Conservation (phyloP, 2,113 vertebrate species). For the Hypomesus transpacificus region DNA sequence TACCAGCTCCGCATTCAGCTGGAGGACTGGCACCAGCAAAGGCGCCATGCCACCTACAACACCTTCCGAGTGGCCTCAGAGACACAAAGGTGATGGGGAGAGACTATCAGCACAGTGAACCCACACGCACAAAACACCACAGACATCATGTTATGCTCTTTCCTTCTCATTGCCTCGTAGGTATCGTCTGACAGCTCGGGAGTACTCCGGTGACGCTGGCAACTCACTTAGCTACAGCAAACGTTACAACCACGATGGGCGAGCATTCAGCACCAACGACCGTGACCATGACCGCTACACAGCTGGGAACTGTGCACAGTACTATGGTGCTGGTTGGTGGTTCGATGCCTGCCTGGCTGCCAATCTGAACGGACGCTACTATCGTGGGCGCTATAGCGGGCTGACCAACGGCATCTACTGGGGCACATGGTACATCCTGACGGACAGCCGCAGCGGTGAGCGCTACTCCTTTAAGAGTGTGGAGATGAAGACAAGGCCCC, state of each 20-base stretch:
- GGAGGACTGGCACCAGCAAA: slow-evolving; percentile 77
- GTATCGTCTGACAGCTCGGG: slow-evolving; percentile 71
- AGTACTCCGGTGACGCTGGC: slow-evolving; percentile 76
- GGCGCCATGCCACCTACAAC: slow-evolving; percentile 70
- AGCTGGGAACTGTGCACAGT: slow-evolving; percentile 74
- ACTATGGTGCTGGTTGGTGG: slow-evolving; percentile 80
- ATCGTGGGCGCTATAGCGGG: slow-evolving; percentile 72
- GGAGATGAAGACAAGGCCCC: slow-evolving; percentile 74
- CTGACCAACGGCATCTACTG: slow-evolving; percentile 78
- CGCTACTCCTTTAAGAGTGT: slow-evolving; percentile 76
- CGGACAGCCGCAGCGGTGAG: slow-evolving; percentile 71
- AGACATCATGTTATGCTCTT: neutral
- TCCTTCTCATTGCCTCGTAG: slow-evolving; percentile 42
- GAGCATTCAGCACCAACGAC: slow-evolving; percentile 75
- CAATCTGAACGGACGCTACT: slow-evolving; percentile 75
- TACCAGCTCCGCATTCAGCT: slow-evolving; percentile 71
- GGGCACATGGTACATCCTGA: slow-evolving; percentile 81
- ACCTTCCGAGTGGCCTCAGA: slow-evolving; percentile 75
- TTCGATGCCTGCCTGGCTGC: slow-evolving; percentile 79
- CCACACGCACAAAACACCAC: neutral
- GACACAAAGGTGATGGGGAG: slow-evolving; percentile 61
- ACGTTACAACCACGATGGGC: slow-evolving; percentile 78
- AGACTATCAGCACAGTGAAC: slow-evolving; percentile 16
- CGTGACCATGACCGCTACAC: slow-evolving; percentile 73
- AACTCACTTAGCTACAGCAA: slow-evolving; percentile 78